Conservation (phyloP, 64 coral and sea anemone species). For the Pachyseris speciosa region DNA sequence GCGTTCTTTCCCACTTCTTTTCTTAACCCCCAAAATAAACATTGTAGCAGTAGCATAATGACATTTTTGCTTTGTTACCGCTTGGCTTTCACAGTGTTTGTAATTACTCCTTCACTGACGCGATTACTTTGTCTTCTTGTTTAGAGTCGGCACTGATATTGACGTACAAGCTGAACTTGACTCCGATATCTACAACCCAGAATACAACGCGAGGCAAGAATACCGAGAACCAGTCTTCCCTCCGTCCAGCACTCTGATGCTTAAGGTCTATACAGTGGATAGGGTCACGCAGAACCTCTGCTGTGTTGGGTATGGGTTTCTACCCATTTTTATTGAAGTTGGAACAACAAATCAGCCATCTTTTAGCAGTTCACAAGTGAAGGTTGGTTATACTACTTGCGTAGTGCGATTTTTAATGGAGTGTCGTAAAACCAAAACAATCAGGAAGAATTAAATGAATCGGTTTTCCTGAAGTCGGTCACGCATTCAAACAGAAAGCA, state of each 20-base stretch:
- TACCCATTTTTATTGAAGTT: slow-evolving; percentile 71
- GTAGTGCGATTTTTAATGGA: no score
- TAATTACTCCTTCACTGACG: no score
- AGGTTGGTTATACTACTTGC: slow-evolving; percentile 23
- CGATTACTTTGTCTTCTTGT: not conserved
- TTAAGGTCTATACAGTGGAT: slow-evolving; percentile 85
- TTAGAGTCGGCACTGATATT: slow-evolving; percentile 73
- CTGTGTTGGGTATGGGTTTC: slow-evolving; percentile 74
- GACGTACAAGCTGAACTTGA: slow-evolving; percentile 71
- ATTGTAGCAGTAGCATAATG: no score
- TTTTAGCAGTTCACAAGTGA: slow-evolving; percentile 15
- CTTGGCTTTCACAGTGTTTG: no score
- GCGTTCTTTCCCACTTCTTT: no score
- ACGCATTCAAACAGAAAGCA: no score
- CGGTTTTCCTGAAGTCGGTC: no score
- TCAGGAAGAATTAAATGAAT: no score
- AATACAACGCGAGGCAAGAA: slow-evolving; percentile 72
- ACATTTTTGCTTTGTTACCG: no score
- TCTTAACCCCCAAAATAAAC: no score
- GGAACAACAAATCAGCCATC: slow-evolving; percentile 71
- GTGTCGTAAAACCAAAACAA: no score
- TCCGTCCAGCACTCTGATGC: slow-evolving; percentile 56
- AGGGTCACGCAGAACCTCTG: slow-evolving; percentile 58
- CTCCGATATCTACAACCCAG: slow-evolving; percentile 78
- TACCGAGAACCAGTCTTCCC: slow-evolving; percentile 79